Percentiles rank a stretch among this genome's conserved stretches.
These are phyloP conservation scores for Pollenia griseotomentosa DNA, from an alignment of 2,888 invertebrate genomes.

Conservation along the genomic window DNA sequence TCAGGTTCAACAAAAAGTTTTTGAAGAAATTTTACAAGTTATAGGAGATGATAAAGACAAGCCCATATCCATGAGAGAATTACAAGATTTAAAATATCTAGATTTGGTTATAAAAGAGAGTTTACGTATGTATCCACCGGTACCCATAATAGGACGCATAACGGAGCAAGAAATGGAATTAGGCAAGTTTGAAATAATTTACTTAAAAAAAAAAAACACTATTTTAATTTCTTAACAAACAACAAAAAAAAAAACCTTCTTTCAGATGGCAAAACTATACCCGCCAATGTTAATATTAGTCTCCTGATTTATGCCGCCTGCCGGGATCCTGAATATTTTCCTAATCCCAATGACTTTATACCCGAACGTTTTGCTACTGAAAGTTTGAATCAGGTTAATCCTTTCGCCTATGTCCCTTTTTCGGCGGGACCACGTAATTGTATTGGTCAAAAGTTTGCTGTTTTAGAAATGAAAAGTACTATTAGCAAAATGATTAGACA, in stretches of 20 bases:
- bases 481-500: constrained; percentile 85
- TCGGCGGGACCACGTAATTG: constrained; percentile 83
- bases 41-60: constrained; percentile 74
- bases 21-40: constrained; percentile 76
- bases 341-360: constrained; percentile 78
- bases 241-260: not conserved
- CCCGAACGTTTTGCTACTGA: constrained; percentile 84
- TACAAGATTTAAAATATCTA: constrained; percentile 80
- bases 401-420: constrained; percentile 86
- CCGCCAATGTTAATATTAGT: constrained; percentile 76
- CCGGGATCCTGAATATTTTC: constrained; percentile 78
- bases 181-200: constrained; percentile 82
- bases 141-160: constrained; percentile 86
- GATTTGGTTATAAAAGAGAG: constrained; percentile 88
- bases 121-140: constrained; percentile 87
- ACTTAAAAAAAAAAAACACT: not conserved
- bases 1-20: constrained; percentile 75
- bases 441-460: constrained; percentile 84
- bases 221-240: not conserved
- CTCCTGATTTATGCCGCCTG: constrained; percentile 78
- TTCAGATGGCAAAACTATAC: constrained; percentile 75
- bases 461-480: constrained; percentile 86
- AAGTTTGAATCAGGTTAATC: constrained; percentile 76
- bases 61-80: constrained; percentile 70
- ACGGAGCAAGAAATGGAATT: constrained; percentile 84